A percentile compares a stretch with the other conserved stretches of the same genome.
phyloP scores from a whole-genome alignment of 2,888 invertebrate species.

The Nezara viridula region DNA sequence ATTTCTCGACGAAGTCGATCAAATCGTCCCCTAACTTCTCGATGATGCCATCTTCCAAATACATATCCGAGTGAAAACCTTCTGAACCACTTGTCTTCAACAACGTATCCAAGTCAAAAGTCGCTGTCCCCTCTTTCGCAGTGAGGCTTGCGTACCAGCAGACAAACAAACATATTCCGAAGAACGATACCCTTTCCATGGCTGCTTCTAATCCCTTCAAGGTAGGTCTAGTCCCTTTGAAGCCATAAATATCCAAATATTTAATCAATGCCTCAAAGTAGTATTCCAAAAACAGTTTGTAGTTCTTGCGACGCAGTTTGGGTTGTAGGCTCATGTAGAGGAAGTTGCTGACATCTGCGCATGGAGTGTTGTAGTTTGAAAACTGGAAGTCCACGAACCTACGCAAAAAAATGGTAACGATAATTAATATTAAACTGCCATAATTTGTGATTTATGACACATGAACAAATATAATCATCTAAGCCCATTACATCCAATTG shows the following conservation, averaged over 20 bases:
- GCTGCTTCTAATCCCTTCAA: neutral
- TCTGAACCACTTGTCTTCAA: neutral
- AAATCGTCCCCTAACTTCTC: neutral
- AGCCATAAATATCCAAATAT: neutral
- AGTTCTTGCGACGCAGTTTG: neutral
- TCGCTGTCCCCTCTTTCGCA: neutral
- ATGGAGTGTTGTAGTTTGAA: neutral
- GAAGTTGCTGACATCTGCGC: neutral
- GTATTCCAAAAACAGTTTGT: neutral
- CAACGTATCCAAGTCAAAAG: neutral
- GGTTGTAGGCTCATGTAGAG: neutral
- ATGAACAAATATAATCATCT: no score
- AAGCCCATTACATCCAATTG: no score
- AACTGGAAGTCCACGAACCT: conserved; percentile 1
- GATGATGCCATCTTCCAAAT: neutral
- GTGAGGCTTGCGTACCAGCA: neutral
- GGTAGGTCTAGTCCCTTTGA: neutral
- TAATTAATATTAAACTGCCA: no score
- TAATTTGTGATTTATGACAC: no score
- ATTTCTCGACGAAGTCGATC: neutral
- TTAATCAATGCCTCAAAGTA: neutral
- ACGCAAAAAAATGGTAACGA: no score
- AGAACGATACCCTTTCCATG: neutral
- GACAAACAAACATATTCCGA: neutral
- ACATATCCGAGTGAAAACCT: neutral